A percentile compares a stretch with the other conserved stretches of the same genome.
Conservation (phyloP, 2,113 vertebrate genomes). For the Zosterops lateralis region DNA sequence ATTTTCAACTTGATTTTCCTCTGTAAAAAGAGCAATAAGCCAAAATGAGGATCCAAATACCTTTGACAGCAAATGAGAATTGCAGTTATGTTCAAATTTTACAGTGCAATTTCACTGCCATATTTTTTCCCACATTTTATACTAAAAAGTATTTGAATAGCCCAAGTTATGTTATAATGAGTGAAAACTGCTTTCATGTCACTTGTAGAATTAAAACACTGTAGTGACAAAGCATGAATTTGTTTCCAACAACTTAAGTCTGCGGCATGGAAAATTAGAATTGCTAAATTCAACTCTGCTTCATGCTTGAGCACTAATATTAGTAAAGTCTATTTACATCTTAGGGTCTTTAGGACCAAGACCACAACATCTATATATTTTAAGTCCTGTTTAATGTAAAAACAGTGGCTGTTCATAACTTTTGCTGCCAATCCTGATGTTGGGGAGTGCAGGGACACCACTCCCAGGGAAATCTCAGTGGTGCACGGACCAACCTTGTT, state of each 20-base stretch:
- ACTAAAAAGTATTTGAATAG: background rate
- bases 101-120: background rate
- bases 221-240: background rate
- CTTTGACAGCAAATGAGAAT: background rate
- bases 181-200: background rate
- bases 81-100: background rate
- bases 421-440: background rate
- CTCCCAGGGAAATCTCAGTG: accelerated
- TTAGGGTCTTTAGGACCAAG: background rate
- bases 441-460: accelerated
- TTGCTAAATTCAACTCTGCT: background rate
- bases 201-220: background rate
- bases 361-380: background rate
- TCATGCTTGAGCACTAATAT: background rate
- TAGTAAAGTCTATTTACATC: background rate
- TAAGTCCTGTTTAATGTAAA: background rate
- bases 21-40: background rate
- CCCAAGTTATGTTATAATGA: background rate
- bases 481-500: accelerated
- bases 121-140: background rate
- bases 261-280: background rate
- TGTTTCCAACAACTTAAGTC: background rate
- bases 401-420: background rate
- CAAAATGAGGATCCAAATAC: background rate
- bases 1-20: background rate